Base-by-base conservation (phyloP, 2,888 invertebrate species). In the Drosophila formosana region DNA sequence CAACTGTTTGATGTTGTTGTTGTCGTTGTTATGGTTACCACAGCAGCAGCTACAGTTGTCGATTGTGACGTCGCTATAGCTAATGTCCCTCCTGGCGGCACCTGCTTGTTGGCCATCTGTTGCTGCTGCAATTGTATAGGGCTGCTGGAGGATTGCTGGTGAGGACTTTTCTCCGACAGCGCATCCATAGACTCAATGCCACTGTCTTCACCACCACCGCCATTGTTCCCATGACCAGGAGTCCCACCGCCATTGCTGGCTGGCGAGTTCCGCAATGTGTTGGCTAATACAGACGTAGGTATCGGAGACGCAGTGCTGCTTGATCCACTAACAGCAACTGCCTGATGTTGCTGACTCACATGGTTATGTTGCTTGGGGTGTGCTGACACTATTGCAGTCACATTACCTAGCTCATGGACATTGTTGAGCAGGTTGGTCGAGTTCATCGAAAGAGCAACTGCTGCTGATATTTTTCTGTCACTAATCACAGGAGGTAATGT, bases 161-260 rank as follows among this genome's bases (percentile, higher is more conserved):
- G 96, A n/a, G 96, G 96, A 73, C 96, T 96, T 91, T 97, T 97
- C 91, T 98, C 97, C 23, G 97, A 97, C n/a, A 97, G 92, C 2
- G 97, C 97, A 91, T 98, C 97, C 97, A 97, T 97, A 39, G 97
- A 97, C 91, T 97, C 97, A 63, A 97, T 97, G 13, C 97, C 97
- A 63, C 97, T 97, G 92, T 97, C 97, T 90, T 97, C 97, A 47
- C 97, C 97, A 49, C 97, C 97, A 86, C 86, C 88, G 9, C 90
- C 90, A 58, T 89, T 90, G 53, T 89, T 89, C 11, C 88, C 84
- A 37, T 91, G 90, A 0, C 90, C 90, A 3, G 90, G 87, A 1
- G 91, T 91, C 0, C 97, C 97, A 88, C 90, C 85, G 0, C 90
- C 90, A 23, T 89, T 90, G 66, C 89, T 90, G n/a, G 90, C 90